A percentile compares a stretch with the other conserved stretches of the same genome.
Evolutionary conservation across 2,113 vertebrate species (phyloP).

Genomic region (Charadrius vociferus): DNA sequence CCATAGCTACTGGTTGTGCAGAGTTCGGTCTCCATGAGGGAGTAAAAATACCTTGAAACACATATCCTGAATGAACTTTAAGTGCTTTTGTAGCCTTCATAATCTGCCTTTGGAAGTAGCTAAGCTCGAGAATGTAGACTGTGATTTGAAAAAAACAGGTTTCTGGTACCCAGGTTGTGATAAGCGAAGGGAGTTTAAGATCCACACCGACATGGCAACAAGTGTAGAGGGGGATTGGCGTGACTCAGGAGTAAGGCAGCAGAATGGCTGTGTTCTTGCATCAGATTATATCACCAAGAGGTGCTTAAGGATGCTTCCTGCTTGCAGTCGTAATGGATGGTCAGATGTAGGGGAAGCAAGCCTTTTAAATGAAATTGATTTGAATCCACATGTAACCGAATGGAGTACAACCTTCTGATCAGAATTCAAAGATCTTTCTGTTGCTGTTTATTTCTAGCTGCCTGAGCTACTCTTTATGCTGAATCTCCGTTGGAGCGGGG

Average conservation of each 20-base stretch:
- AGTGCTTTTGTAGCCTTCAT: background rate
- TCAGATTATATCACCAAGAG: background rate
- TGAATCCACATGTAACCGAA: background rate
- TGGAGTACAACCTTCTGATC: background rate
- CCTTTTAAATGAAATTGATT: background rate
- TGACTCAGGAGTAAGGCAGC: background rate
- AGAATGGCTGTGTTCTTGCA: background rate
- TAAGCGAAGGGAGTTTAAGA: background rate
- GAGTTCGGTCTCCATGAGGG: background rate
- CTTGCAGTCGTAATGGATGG: background rate
- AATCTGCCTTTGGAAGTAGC: background rate
- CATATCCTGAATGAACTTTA: background rate
- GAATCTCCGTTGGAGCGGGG: background rate
- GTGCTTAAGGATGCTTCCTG: background rate
- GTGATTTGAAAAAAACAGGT: background rate
- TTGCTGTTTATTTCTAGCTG: background rate
- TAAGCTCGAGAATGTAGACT: background rate
- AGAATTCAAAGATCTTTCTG: background rate
- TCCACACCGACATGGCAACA: background rate
- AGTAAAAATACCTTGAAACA: background rate
- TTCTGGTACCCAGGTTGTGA: background rate
- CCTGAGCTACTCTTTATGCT: background rate
- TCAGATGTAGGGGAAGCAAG: background rate
- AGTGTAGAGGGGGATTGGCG: background rate
- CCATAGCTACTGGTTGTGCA: background rate